A percentile compares a stretch with the other conserved stretches of the same genome.
phyloP scores from a whole-genome alignment of 2,888 invertebrate species.

The Lycaena phlaeas region DNA sequence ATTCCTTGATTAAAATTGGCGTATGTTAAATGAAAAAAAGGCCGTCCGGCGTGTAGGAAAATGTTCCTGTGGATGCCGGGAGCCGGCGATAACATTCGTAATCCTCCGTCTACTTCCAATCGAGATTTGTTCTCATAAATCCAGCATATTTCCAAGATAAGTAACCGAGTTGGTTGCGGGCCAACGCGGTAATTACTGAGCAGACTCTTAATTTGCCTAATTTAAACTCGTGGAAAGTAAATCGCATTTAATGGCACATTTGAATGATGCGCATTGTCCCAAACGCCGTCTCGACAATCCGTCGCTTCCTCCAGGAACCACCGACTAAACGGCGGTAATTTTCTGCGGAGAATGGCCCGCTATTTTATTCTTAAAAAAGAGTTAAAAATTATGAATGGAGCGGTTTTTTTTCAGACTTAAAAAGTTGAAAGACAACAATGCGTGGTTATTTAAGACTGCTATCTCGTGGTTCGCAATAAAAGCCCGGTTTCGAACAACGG shows the following conservation, averaged over 20 bases:
- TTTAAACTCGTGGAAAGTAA: slow-evolving; percentile 54
- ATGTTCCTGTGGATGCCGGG: slow-evolving; percentile 27
- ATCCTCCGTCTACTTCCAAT: slow-evolving; percentile 43
- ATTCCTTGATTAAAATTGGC: neutral
- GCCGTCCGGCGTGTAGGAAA: slow-evolving; percentile 22
- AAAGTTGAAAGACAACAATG: slow-evolving; percentile 12
- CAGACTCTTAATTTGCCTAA: slow-evolving; percentile 68
- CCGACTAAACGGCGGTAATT: slow-evolving; percentile 17
- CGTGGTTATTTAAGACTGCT: slow-evolving; percentile 32
- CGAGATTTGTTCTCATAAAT: slow-evolving; percentile 41
- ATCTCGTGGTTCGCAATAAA: slow-evolving; percentile 50
- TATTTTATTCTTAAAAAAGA: slow-evolving; percentile 18
- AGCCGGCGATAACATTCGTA: slow-evolving; percentile 45
- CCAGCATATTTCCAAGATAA: slow-evolving; percentile 22
- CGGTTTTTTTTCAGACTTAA: slow-evolving; percentile 4
- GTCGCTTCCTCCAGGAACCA: slow-evolving; percentile 12
- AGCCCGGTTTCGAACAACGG: slow-evolving; percentile 36
- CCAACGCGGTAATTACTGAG: slow-evolving; percentile 66
- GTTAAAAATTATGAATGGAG: slow-evolving; percentile 9
- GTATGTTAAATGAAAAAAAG: slow-evolving; percentile 17
- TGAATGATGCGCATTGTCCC: slow-evolving; percentile 64
- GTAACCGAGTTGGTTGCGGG: slow-evolving; percentile 44
- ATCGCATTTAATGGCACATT: slow-evolving; percentile 64
- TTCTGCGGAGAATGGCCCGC: slow-evolving; percentile 6
- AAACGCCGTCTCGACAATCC: slow-evolving; percentile 40